Conservation (phyloP, 2,888 invertebrate genomes). For the Punctoribates punctum region DNA sequence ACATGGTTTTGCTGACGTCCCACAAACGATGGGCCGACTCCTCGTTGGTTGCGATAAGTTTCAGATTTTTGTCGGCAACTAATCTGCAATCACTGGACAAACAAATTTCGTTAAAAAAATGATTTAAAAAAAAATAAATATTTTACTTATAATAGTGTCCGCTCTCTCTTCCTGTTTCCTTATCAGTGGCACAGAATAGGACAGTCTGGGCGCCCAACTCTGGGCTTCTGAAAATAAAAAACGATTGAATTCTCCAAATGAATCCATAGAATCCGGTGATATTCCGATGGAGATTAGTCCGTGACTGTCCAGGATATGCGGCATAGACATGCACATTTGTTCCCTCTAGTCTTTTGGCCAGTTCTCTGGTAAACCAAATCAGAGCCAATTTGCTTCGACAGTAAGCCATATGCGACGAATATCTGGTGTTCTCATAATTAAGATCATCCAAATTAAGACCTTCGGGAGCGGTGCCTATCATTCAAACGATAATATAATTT, state of each 20-base stretch:
- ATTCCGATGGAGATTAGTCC: constrained; percentile 69
- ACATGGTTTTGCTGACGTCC: constrained; percentile 46
- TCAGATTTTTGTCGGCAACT: constrained; percentile 60
- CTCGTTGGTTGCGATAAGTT: constrained; percentile 44
- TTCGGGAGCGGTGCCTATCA: constrained; percentile 31
- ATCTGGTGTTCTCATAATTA: constrained; percentile 42
- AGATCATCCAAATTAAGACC: constrained; percentile 48
- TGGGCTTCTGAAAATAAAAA: constrained; percentile 68
- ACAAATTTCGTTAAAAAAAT: neutral
- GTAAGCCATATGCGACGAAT: constrained; percentile 49
- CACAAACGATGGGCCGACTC: constrained; percentile 45
- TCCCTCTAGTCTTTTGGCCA: constrained; percentile 48
- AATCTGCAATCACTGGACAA: neutral
- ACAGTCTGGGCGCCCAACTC: constrained; percentile 75
- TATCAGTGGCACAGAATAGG: constrained; percentile 71
- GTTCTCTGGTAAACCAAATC: constrained; percentile 52
- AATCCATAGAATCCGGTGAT: constrained; percentile 71
- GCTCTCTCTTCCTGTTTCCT: constrained; percentile 62
- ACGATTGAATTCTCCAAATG: constrained; percentile 65
- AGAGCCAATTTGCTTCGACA: constrained; percentile 52
- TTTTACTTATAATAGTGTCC: constrained; percentile 61
- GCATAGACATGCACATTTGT: constrained; percentile 45
- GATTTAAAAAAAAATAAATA: neutral
- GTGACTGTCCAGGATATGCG: constrained; percentile 73
- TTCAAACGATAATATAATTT: neutral